These are phyloP conservation scores for Ascidia mentula DNA, from an alignment of 23 tunicate genomes.

Conservation along the genomic window DNA sequence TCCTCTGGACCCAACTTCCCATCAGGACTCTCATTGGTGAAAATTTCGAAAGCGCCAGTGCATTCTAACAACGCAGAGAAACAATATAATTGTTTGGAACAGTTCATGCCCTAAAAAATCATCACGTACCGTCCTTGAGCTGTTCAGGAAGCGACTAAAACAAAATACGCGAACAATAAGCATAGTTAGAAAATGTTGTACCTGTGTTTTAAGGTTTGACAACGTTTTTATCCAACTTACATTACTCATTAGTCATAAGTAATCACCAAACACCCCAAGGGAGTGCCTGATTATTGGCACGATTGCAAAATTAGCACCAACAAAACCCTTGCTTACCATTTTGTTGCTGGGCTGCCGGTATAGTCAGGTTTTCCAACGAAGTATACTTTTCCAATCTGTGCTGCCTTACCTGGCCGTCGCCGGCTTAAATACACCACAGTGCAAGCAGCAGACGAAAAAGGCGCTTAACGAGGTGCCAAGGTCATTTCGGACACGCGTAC, in stretches of 20 bases:
- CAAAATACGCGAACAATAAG: no score
- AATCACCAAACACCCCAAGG: no score
- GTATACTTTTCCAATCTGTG: neutral
- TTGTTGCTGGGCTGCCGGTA: neutral
- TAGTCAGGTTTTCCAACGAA: neutral
- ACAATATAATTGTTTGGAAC: no score
- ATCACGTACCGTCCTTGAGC: slow-evolving; percentile 15
- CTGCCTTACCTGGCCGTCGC: neutral
- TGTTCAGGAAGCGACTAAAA: slow-evolving; percentile 18
- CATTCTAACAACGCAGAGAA: no score
- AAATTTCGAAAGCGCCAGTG: slow-evolving; percentile 77
- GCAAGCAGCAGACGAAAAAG: neutral
- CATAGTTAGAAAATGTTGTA: no score
- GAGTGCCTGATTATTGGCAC: no score
- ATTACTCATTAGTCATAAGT: no score
- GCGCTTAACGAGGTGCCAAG: neutral
- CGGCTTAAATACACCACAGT: neutral
- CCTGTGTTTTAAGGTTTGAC: no score
- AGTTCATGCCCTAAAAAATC: neutral
- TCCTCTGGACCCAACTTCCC: slow-evolving; percentile 62
- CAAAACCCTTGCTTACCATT: neutral
- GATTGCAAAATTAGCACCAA: no score
- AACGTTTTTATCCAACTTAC: no score
- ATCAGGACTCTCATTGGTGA: slow-evolving; percentile 66
- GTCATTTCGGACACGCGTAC: neutral